Evolutionary conservation across 2,113 vertebrate species (phyloP).

Genomic region (Garra rufa): DNA sequence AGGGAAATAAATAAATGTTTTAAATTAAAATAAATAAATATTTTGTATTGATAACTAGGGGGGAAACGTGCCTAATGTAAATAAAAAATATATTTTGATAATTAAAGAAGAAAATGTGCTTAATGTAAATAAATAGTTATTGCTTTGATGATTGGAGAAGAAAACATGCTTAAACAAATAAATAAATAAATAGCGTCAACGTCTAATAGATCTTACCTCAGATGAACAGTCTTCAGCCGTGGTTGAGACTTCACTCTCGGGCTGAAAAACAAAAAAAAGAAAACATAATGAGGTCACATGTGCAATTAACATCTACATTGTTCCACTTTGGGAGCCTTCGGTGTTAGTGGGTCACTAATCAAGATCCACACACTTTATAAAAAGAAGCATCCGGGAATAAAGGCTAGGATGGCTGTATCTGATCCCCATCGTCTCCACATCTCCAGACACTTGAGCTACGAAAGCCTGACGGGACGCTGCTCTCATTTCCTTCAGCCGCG

Average conservation of each 20-base stretch:
- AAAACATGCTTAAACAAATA: too few relatives aligned
- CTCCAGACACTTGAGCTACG: too few relatives aligned
- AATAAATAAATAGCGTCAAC: not conserved
- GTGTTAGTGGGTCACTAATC: slow-evolving; percentile 24
- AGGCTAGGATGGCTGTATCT: not conserved
- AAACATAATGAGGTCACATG: not conserved
- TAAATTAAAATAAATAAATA: too few relatives aligned
- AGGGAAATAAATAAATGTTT: too few relatives aligned
- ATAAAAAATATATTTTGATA: too few relatives aligned
- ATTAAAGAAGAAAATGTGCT: too few relatives aligned
- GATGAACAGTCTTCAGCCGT: slow-evolving; percentile 94
- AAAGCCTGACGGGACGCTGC: not conserved
- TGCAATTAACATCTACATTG: not conserved
- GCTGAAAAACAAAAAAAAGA: slow-evolving; percentile 79
- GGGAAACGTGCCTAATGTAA: too few relatives aligned
- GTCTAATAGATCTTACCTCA: slow-evolving; percentile 77
- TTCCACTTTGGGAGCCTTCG: not conserved
- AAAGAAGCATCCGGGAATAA: not conserved
- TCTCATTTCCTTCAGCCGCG: not conserved
- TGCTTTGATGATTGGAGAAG: too few relatives aligned
- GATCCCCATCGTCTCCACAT: too few relatives aligned
- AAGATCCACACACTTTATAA: not conserved
- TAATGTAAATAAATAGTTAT: too few relatives aligned
- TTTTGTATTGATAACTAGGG: too few relatives aligned
- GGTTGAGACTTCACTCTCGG: slow-evolving; percentile 90